Conservation (phyloP, 2,797 vertebrate species). For the Schizothorax lantsangensis region DNA sequence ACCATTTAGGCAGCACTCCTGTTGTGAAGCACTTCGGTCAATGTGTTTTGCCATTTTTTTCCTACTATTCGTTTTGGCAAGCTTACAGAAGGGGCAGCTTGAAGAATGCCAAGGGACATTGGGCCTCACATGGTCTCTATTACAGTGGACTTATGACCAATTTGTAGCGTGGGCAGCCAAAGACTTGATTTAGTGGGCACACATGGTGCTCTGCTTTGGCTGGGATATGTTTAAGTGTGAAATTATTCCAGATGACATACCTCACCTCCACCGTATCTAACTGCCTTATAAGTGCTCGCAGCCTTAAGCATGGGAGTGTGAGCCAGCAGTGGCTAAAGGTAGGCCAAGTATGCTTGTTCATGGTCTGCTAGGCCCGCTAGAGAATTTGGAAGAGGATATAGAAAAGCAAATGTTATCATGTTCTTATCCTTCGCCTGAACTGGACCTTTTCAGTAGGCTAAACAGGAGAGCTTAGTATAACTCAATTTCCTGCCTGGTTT, state of each 20-base stretch:
- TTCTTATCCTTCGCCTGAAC: constrained; percentile 43
- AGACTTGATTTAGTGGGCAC: constrained; percentile 60
- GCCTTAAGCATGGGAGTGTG: constrained; percentile 50
- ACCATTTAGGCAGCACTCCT: constrained; percentile 35
- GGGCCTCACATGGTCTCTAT: constrained; percentile 64
- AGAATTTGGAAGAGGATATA: constrained; percentile 51
- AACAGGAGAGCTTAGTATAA: constrained; percentile 49
- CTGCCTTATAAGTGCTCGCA: constrained; percentile 59
- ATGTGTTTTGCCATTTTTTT: constrained; percentile 31
- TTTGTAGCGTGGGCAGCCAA: constrained; percentile 62
- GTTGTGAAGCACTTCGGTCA: constrained; percentile 34
- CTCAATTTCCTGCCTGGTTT: constrained; percentile 53
- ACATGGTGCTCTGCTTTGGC: constrained; percentile 58
- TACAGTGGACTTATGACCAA: constrained; percentile 65
- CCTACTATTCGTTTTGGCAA: constrained; percentile 25
- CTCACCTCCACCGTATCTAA: constrained; percentile 60
- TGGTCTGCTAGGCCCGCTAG: constrained; percentile 11
- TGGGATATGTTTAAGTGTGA: constrained; percentile 63
- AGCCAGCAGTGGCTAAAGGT: constrained; percentile 37
- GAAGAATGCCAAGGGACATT: constrained; percentile 48
- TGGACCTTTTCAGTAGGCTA: constrained; percentile 41
- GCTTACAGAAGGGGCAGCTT: constrained; percentile 31
- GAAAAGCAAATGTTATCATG: constrained; percentile 43
- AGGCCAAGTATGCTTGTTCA: constrained; percentile 29
- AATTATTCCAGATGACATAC: constrained; percentile 69